Evolutionary conservation across 2,888 invertebrate species (phyloP).

Genomic region (Limnephilus marmoratus): DNA sequence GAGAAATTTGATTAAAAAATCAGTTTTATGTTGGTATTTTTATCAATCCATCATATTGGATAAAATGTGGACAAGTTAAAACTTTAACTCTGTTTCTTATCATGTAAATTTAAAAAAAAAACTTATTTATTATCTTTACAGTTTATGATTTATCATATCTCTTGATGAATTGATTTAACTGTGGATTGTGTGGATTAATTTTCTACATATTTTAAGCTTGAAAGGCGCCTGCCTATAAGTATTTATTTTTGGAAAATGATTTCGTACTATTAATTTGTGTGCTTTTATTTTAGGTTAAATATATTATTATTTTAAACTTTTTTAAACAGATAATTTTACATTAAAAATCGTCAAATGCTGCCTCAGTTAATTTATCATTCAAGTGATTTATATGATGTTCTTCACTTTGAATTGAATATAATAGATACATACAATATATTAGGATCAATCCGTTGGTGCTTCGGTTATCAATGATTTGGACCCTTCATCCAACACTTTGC

Average conservation of each 20-base stretch:
- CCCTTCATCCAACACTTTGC: slow-evolving; percentile 54
- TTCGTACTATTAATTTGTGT: not conserved
- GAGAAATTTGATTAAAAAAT: not conserved
- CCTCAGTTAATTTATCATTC: not conserved
- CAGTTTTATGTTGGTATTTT: not conserved
- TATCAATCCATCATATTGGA: slow-evolving; percentile 24
- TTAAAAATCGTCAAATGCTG: not conserved
- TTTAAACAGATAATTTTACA: not conserved
- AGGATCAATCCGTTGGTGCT: slow-evolving; percentile 56
- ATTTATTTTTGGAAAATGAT: not conserved
- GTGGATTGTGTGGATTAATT: slow-evolving; percentile 9
- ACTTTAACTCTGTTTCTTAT: slow-evolving; percentile 33
- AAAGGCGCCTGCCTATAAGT: not conserved
- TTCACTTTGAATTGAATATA: slow-evolving; percentile 8
- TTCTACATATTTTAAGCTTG: not conserved
- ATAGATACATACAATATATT: slow-evolving; percentile 21
- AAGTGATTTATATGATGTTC: too few relatives aligned
- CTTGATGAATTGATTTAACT: slow-evolving; percentile 26
- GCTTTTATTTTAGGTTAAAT: not conserved
- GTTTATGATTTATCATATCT: not conserved
- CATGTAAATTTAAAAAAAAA: not conserved
- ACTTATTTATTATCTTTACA: not conserved
- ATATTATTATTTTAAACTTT: not conserved
- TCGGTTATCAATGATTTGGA: slow-evolving; percentile 41
- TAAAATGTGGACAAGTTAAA: slow-evolving; percentile 27